Evolutionary conservation across 2,113 vertebrate genomes (phyloP).

Genomic region (Chaetorhynchus papuensis): DNA sequence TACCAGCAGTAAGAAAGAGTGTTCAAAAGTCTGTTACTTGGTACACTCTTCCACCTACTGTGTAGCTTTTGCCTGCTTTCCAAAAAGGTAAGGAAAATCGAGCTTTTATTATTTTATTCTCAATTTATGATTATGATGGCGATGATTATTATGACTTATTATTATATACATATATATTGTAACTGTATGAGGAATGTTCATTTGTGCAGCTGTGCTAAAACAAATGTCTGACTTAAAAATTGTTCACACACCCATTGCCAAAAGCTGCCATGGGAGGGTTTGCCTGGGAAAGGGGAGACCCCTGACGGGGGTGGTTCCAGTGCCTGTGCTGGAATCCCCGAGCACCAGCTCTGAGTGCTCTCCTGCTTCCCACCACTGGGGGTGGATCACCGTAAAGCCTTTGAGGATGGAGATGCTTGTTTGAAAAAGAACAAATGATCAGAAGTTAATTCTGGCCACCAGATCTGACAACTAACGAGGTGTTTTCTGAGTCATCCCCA

Average conservation of each 20-base stretch:
- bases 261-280: not conserved
- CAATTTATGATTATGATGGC: not conserved
- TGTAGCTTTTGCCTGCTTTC: conserved; percentile 81
- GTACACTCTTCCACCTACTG: conserved; percentile 83
- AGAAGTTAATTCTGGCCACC: not conserved
- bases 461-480: not conserved
- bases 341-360: not conserved
- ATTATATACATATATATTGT: not conserved
- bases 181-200: not conserved
- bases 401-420: not conserved
- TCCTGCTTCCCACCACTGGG: not conserved
- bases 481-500: not conserved
- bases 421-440: not conserved
- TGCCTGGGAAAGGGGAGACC: not conserved
- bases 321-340: not conserved
- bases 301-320: not conserved
- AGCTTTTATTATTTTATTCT: conserved; percentile 57
- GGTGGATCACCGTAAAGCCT: not conserved
- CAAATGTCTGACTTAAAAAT: not conserved
- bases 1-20: conserved; percentile 80
- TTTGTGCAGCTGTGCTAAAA: not conserved
- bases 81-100: conserved; percentile 72
- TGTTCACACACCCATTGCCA: not conserved
- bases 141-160: not conserved
- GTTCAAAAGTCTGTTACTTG: conserved; percentile 84